phyloP scores from a whole-genome alignment of 2,113 vertebrate species.

The Gallinago jamesoni region DNA sequence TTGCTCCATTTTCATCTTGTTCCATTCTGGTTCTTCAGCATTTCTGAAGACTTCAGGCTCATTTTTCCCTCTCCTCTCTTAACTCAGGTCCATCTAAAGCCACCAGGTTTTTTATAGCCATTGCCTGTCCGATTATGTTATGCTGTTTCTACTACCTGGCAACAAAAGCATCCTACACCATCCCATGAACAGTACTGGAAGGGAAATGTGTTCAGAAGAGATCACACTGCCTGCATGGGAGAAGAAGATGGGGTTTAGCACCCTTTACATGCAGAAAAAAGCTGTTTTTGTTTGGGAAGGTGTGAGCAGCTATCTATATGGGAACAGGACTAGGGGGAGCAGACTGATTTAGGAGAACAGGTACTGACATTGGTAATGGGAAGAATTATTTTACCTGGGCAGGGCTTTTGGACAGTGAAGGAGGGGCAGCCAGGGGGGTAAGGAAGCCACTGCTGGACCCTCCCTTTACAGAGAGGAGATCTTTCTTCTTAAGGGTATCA shows the following conservation, averaged over 20 bases:
- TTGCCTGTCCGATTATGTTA: neutral
- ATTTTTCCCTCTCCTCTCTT: neutral
- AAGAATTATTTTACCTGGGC: neutral
- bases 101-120: neutral
- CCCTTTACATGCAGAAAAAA: neutral
- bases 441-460: neutral
- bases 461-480: neutral
- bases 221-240: neutral
- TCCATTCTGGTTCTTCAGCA: neutral
- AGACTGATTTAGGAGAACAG: neutral
- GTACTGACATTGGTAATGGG: neutral
- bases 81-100: neutral
- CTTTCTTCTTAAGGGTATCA: neutral
- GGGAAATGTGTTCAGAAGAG: neutral
- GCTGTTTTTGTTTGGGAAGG: neutral
- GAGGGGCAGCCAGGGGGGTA: neutral
- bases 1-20: neutral
- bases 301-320: neutral
- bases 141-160: neutral
- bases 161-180: neutral
- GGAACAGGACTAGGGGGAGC: neutral
- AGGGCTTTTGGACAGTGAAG: neutral
- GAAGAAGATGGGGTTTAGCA: neutral
- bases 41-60: neutral
- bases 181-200: neutral